Evolutionary conservation across 2,113 vertebrate species (phyloP).

Genomic region (Oreochromis tanganicae): DNA sequence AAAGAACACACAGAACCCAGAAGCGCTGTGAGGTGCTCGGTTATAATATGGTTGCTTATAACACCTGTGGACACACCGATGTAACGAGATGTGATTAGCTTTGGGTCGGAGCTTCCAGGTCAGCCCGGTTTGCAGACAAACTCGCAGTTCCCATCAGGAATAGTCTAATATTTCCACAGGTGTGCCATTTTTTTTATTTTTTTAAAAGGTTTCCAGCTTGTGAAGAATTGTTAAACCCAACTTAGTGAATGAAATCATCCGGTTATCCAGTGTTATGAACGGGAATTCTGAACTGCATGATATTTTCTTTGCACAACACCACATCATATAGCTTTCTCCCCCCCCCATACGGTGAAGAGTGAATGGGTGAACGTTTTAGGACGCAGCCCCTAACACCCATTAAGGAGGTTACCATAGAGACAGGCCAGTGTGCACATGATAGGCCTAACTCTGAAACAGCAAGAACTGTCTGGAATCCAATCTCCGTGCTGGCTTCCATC

Average conservation of each 20-base stretch:
- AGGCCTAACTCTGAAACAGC: conserved; percentile 71
- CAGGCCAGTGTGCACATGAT: conserved; percentile 69
- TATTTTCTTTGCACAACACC: not conserved
- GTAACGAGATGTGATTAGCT: conserved; percentile 14
- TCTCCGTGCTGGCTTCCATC: conserved; percentile 54
- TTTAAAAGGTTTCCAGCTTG: not conserved
- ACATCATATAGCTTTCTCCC: not conserved
- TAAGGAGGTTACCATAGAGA: conserved; percentile 79
- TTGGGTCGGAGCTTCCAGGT: conserved; percentile 11
- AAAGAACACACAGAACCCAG: not conserved
- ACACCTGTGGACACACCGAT: not conserved
- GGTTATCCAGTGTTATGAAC: not conserved
- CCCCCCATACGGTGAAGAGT: not conserved
- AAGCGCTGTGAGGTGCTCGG: not conserved
- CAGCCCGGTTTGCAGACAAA: conserved; percentile 15
- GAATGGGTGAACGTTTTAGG: conserved; percentile 40
- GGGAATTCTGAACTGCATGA: not conserved
- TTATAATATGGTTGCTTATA: not conserved
- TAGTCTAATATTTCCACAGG: not conserved
- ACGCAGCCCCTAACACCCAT: conserved; percentile 64
- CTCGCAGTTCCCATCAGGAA: not conserved
- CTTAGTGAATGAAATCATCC: not conserved
- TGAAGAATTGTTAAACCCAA: not conserved
- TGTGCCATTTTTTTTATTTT: conserved; percentile 37
- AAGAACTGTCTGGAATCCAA: conserved; percentile 73